Conservation (phyloP, 1,140 invertebrate genomes). For the Probaryconus sp. region DNA sequence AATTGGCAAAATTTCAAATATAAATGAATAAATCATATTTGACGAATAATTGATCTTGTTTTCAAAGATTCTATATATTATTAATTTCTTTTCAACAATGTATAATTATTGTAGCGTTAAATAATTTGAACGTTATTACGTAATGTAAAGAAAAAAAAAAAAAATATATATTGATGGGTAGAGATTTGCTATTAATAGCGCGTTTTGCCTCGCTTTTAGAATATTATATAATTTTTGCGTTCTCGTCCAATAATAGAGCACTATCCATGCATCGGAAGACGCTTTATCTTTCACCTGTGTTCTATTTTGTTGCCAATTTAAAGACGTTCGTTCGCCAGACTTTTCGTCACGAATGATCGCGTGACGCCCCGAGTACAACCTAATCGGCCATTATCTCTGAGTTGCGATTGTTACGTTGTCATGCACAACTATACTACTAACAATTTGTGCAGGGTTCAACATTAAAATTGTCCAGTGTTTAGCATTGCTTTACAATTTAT, state of each 20-base stretch:
- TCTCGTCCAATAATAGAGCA: conserved; percentile 33
- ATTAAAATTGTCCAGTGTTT: conserved; percentile 1
- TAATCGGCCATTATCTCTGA: conserved; percentile 47
- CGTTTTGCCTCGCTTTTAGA: conserved; percentile 43
- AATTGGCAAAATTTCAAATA: no score
- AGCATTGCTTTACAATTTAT: conserved; percentile 25
- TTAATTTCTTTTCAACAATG: no score
- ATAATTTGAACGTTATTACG: no score
- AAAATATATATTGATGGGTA: conserved; percentile 2
- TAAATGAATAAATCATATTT: no score
- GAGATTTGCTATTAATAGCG: conserved; percentile 41
- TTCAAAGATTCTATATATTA: no score
- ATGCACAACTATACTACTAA: not conserved
- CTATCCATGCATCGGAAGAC: conserved; percentile 4
- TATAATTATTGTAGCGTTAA: no score
- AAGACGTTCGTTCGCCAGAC: conserved; percentile 45
- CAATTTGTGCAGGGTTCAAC: not conserved
- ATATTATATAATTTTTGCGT: conserved; percentile 49
- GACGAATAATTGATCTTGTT: no score
- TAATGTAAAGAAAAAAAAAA: not conserved
- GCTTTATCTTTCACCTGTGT: conserved; percentile 40
- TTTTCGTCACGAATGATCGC: conserved; percentile 58
- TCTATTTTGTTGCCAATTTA: conserved; percentile 58
- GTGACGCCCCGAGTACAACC: conserved; percentile 30
- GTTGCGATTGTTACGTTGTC: conserved; percentile 43